Evolutionary conservation across 1,140 invertebrate species (phyloP).

Genomic region (Papilio glaucus): DNA sequence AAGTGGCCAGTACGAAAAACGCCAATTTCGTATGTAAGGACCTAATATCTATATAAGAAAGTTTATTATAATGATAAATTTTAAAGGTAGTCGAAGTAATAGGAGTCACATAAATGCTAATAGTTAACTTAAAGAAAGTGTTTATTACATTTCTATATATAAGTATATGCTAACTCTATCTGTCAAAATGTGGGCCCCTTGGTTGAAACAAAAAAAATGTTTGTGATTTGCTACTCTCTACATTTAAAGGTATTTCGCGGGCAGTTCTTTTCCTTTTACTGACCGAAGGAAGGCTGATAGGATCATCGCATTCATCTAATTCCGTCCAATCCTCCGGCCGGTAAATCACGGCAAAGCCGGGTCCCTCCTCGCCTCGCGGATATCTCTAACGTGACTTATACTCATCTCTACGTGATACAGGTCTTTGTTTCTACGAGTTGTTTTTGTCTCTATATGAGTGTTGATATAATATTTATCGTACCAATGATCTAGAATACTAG

Average conservation of each 20-base stretch:
- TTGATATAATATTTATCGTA: not conserved
- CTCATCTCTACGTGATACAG: slow-evolving; percentile 10
- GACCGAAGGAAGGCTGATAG: slow-evolving; percentile 37
- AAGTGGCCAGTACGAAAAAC: no score
- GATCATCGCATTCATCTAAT: slow-evolving; percentile 38
- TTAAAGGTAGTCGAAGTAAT: no score
- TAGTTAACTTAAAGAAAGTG: no score
- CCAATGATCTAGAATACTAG: no score
- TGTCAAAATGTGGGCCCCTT: no score
- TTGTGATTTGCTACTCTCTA: not conserved
- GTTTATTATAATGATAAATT: no score
- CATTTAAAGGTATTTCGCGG: not conserved
- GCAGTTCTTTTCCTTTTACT: slow-evolving; percentile 8
- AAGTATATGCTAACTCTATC: no score
- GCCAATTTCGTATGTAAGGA: no score
- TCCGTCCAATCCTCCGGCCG: slow-evolving; percentile 39
- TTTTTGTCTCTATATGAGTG: not conserved
- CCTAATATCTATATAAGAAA: no score
- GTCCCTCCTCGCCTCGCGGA: slow-evolving; percentile 31
- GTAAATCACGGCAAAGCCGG: slow-evolving; percentile 42
- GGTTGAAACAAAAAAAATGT: not conserved
- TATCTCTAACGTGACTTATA: slow-evolving; percentile 29
- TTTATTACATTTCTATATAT: no score
- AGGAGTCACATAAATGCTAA: no score
- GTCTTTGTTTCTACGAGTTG: not conserved